Conservation (phyloP, 92 coral and sea anemone genomes). For the Siderastrea siderea region DNA sequence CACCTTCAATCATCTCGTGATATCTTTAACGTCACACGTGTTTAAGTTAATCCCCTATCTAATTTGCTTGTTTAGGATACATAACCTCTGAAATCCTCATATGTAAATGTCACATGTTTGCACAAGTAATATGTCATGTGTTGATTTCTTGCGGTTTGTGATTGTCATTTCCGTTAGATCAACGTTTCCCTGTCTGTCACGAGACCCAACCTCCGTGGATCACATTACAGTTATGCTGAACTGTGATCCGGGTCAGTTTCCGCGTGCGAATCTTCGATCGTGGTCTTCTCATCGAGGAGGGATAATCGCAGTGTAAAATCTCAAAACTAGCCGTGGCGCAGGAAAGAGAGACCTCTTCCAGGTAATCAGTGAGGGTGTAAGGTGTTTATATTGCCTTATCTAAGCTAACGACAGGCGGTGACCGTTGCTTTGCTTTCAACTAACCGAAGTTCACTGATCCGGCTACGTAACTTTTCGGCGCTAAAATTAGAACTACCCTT, state of each 20-base stretch:
- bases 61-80: no score
- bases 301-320: background rate
- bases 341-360: background rate
- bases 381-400: background rate
- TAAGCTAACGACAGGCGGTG: background rate
- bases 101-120: no score
- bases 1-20: no score
- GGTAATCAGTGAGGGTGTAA: conserved; percentile 3
- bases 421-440: background rate
- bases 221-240: conserved; percentile 1
- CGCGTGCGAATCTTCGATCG: background rate
- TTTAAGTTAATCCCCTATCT: no score
- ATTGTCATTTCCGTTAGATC: conserved; percentile 29
- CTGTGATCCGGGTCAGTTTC: background rate
- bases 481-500: conserved; percentile 45
- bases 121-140: background rate
- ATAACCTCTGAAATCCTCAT: no score
- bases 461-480: background rate
- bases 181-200: background rate
- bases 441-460: background rate
- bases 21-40: no score
- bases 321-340: background rate
- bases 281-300: background rate
- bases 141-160: conserved; percentile 2
- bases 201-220: background rate